Base-by-base conservation (phyloP, 1,140 invertebrate species). In the Apolygus lucorum region DNA sequence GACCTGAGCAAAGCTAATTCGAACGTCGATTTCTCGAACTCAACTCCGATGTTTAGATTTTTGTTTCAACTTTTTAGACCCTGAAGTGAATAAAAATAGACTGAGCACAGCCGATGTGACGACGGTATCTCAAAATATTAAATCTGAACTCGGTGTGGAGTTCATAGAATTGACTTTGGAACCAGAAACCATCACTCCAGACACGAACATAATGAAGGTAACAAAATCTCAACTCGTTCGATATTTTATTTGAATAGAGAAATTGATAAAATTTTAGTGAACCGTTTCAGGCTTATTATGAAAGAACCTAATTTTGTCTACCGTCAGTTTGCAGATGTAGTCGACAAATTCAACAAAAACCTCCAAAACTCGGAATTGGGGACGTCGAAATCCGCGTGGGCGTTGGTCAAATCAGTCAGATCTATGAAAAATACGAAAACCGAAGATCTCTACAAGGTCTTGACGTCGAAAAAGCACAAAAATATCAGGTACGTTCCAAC, bases 361-460 rank as follows among this genome's bases (percentile, higher is more conserved):
- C 29, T 79, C 0, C 74, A 88, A 14, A 81, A 82, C n/a, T 79
- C 82, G 49, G 76, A 83, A 29, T 74, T 90, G 8, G 89, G 88
- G 2, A 85, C 83, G 8, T 77, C 82, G 1, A 84, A 83, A 70
- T 83, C 87, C 4, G 86, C 89, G 0, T 78, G 82, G 52, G 82
- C 83, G 0, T 88, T 88, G 73, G 76, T 86, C 0, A 84, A 86
- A 75, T 76, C 90, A 1, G 72, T 89, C n/a, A 82, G 82, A 2
- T 75, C 82, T 52, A 83, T 86, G 13, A 80, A 85, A 71, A 78
- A 82, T 64, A 79, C 87, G 0, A 80, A 79, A 1, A 78, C 81
- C 28, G 82, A 85, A 8, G 84, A 89, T 52, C 82, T 91, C 28
- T 67, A 78, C 0, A 84, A 85, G 72, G 76, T 87, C 2, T 76